Evolutionary conservation across 2,113 vertebrate genomes (phyloP), one percentile per base, ranked within the genome.

Genomic region (Pan paniscus): DNA sequence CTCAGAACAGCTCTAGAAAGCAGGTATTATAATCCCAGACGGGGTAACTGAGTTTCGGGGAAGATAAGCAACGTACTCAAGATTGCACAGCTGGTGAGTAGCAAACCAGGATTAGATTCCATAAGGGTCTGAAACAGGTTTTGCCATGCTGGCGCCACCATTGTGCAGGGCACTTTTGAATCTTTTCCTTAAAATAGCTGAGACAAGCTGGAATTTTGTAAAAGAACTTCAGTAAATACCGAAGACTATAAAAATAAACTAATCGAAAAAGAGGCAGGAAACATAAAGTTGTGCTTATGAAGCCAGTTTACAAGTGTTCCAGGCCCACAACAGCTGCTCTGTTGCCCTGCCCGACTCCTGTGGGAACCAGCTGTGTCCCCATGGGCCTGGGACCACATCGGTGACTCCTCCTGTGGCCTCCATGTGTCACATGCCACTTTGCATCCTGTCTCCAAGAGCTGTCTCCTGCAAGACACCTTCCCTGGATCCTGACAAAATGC

Each of bases 141-240:
- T 35, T 25, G 68, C 35, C 35, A 13, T 2, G 12, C n/a, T 61
- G 6, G 52, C 6, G 10, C 43, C 4, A 27, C 68, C 27, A 9
- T 0, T n/a, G 38, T 5, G 7, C 57, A 61, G n/a, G 6, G 10
- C 3, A 0, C 43, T 30, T 59, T 64, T 22, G 0, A 0, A 35
- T 76, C 43, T 40, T 82, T 72, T 67, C 43, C 87, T 72, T 61
- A 83, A 67, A 59, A 83, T 0, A 17, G 5, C 35, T 76, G n/a
- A 94, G 90, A 48, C 59, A 59, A 83, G 8, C 23, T 57, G 12
- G 76, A 40, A 55, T 32, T 78, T 92, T 73, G 32, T 8, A 75
- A 73, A 87, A 86, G 30, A 84, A 82, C 22, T 67, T 80, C 20
- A 90, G 61, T 35, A 78, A 73, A 64, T 76, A 72, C 13, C 55